A percentile compares a stretch with the other conserved stretches of the same genome.
Evolutionary conservation across 2,797 vertebrate genomes (phyloP).

Genomic region (Chaunax sp.): DNA sequence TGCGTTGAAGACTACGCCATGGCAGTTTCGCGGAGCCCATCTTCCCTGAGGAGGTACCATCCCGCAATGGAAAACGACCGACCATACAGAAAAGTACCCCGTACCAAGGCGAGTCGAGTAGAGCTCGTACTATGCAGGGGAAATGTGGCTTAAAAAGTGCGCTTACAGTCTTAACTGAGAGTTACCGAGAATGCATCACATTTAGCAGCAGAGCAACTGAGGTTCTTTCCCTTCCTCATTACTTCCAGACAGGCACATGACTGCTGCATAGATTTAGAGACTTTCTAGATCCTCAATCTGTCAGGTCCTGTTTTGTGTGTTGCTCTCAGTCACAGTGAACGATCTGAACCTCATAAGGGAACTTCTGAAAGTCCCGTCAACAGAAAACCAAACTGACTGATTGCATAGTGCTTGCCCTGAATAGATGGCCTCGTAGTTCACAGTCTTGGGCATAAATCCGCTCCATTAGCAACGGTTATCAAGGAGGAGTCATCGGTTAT

Average conservation of each 20-base stretch:
- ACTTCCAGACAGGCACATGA: conserved; percentile 44
- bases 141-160: no score
- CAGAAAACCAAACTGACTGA: conserved; percentile 31
- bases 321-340: neutral
- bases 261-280: neutral
- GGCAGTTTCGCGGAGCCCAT: no score
- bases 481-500: conserved; percentile 20
- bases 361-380: conserved; percentile 39
- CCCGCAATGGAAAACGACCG: no score
- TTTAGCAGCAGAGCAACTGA: neutral
- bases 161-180: neutral
- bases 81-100: no score
- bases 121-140: no score
- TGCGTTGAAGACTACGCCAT: no score
- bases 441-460: conserved; percentile 40
- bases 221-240: conserved; percentile 67
- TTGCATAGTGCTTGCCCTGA: conserved; percentile 25
- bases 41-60: no score
- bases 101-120: no score
- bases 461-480: conserved; percentile 41
- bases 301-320: neutral
- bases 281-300: conserved; percentile 65
- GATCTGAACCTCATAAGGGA: conserved; percentile 8
- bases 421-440: conserved; percentile 53
- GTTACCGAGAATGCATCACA: conserved; percentile 4